These are phyloP conservation scores for Drosophila bipectinata DNA, from an alignment of 1,140 invertebrate species.

Conservation along the genomic window DNA sequence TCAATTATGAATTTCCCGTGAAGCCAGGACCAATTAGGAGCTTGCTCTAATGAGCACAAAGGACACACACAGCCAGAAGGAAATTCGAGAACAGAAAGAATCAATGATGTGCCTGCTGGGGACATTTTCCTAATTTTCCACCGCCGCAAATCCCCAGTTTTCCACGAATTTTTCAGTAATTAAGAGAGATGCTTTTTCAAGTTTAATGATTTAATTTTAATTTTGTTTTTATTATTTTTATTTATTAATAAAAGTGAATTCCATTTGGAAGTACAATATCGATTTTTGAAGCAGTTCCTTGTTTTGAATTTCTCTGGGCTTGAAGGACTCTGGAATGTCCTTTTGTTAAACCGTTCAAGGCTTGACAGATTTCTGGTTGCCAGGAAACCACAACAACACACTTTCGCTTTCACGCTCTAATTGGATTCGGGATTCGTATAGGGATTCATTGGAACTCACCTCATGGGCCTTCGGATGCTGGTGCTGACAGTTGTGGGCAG, in stretches of 20 bases:
- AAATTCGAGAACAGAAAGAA: conserved; percentile 2
- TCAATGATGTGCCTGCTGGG: background rate
- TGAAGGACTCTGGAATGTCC: background rate
- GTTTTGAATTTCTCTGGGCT: background rate
- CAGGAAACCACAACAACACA: background rate
- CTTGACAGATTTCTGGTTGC: background rate
- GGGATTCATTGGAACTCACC: conserved; percentile 53
- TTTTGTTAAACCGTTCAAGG: background rate
- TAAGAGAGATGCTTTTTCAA: too few species aligned
- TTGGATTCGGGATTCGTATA: background rate
- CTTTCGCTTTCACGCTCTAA: background rate
- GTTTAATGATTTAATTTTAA: too few species aligned
- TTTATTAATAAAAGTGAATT: too few species aligned
- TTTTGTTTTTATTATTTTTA: too few species aligned
- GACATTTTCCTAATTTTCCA: too few species aligned
- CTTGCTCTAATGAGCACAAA: conserved; percentile 21
- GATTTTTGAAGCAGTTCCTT: background rate
- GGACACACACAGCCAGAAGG: conserved; percentile 11
- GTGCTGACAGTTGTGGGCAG: conserved; percentile 77
- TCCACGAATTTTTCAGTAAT: too few species aligned
- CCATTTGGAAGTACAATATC: background rate
- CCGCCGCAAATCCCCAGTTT: background rate
- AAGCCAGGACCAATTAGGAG: conserved; percentile 43
- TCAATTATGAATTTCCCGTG: conserved; percentile 31
- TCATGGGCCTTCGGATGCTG: conserved; percentile 80